phyloP scores from a whole-genome alignment of 2,888 invertebrate species.

The Drosophila paranaensis region DNA sequence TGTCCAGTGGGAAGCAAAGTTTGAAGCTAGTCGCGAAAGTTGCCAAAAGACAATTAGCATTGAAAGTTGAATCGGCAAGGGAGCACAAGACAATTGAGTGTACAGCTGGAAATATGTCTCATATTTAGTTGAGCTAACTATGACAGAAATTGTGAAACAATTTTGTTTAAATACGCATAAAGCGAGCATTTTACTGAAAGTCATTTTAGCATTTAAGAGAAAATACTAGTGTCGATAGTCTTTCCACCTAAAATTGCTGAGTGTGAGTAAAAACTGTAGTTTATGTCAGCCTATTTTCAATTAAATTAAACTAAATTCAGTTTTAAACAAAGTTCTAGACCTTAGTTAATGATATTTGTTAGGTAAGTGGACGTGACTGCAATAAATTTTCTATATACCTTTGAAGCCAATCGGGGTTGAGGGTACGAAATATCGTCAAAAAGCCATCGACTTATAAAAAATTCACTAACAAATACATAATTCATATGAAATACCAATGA shows the following conservation, averaged over 20 bases:
- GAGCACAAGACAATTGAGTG: constrained; percentile 38
- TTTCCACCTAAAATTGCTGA: not conserved
- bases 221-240: no score
- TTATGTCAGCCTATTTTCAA: not conserved
- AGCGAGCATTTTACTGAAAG: not conserved
- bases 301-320: no score
- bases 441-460: not conserved
- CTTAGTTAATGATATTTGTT: not conserved
- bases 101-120: constrained; percentile 27
- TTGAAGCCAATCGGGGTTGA: no score
- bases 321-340: no score
- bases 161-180: not conserved
- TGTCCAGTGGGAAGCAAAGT: constrained; percentile 60
- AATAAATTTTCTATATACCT: not conserved
- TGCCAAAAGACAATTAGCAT: constrained; percentile 76
- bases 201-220: not conserved
- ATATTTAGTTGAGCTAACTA: constrained; percentile 18
- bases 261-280: not conserved
- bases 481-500: not conserved
- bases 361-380: not conserved
- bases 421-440: not conserved
- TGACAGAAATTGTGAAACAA: constrained; percentile 8
- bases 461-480: not conserved
- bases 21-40: constrained; percentile 70
- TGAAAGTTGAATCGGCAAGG: constrained; percentile 42